phyloP scores from a whole-genome alignment of 2,113 vertebrate genomes.

The Galbula dea region DNA sequence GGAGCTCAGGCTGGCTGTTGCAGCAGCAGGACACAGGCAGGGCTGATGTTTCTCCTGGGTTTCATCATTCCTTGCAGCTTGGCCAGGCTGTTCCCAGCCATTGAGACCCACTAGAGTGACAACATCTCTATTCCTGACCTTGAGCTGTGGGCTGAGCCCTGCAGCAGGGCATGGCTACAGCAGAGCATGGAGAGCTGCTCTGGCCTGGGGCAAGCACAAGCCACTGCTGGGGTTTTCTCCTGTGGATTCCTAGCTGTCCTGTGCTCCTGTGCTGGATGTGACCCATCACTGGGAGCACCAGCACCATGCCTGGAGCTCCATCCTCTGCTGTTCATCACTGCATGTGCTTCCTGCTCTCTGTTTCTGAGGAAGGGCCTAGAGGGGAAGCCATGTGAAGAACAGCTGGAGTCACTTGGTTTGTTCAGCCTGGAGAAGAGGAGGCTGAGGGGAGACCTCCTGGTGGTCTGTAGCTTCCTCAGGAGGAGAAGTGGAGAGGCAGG shows the following conservation, averaged over 20 bases:
- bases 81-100: neutral
- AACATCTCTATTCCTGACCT: neutral
- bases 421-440: too few relatives aligned
- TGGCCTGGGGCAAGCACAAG: accelerated
- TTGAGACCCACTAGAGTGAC: neutral
- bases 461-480: too few relatives aligned
- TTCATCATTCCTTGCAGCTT: neutral
- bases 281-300: neutral
- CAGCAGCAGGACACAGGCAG: neutral
- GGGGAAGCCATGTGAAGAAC: too few relatives aligned
- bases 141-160: accelerated
- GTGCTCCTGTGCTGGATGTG: accelerated
- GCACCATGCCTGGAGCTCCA: accelerated
- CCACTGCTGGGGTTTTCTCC: neutral
- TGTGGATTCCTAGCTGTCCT: accelerated
- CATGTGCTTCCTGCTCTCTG: accelerated
- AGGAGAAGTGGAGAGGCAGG: too few relatives aligned
- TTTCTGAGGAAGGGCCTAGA: neutral
- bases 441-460: too few relatives aligned
- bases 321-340: neutral
- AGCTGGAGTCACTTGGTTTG: too few relatives aligned
- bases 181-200: neutral
- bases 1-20: too few relatives aligned
- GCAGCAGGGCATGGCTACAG: neutral
- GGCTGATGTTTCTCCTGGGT: neutral